Evolutionary conservation across 92 coral and sea anemone species (phyloP).

Genomic region (Palythoa grandiflora): DNA sequence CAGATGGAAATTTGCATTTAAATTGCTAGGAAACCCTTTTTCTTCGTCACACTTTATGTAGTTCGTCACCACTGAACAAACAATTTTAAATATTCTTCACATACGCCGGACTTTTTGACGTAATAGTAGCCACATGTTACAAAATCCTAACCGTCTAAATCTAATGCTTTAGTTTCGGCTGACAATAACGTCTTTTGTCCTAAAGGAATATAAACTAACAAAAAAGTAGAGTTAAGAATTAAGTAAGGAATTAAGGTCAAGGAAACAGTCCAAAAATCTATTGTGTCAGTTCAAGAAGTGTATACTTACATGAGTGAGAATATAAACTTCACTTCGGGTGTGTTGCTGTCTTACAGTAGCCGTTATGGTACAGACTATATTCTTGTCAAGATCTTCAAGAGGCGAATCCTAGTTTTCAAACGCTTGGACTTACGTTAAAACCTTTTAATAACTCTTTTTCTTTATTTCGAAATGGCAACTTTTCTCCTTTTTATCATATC

Average conservation of each 20-base stretch:
- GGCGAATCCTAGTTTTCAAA: background rate
- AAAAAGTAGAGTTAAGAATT: background rate
- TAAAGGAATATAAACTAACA: too few relatives aligned
- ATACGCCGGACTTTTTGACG: background rate
- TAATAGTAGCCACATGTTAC: background rate
- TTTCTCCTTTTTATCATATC: background rate
- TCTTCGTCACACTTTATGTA: background rate
- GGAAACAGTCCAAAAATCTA: background rate
- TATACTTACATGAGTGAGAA: background rate
- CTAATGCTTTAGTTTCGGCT: background rate
- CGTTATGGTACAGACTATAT: background rate
- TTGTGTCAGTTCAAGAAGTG: background rate
- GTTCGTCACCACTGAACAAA: slow-evolving; percentile 23
- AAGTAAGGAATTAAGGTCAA: background rate
- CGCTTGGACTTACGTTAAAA: too few relatives aligned
- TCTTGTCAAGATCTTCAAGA: background rate
- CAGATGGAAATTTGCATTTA: slow-evolving; percentile 13
- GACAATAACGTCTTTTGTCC: too few relatives aligned
- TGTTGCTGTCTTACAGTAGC: background rate
- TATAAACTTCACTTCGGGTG: background rate
- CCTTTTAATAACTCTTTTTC: background rate
- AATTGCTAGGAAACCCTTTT: background rate
- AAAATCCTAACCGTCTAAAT: too few relatives aligned
- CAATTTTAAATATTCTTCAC: slow-evolving; percentile 7
- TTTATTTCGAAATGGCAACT: background rate